Evolutionary conservation across 2,797 vertebrate genomes (phyloP).

Genomic region (Micrastur ruficollis): DNA sequence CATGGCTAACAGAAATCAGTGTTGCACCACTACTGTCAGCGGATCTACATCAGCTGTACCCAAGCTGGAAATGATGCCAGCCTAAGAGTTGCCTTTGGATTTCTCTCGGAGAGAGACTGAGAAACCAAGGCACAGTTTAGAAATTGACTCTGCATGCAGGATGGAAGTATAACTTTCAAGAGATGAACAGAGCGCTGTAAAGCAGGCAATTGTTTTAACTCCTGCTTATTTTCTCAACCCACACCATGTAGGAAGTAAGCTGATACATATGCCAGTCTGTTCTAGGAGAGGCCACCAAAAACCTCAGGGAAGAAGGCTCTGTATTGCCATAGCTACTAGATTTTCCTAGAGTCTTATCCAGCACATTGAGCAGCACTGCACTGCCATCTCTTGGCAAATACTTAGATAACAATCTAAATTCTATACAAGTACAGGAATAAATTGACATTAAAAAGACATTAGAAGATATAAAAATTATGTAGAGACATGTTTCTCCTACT

Average conservation of each 20-base stretch:
- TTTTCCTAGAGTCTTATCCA: fast-evolving
- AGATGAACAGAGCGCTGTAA: not conserved
- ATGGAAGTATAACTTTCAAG: no score
- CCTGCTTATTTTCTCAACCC: not conserved
- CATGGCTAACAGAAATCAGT: not conserved
- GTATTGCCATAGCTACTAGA: not conserved
- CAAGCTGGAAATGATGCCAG: not conserved
- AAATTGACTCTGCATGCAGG: fast-evolving
- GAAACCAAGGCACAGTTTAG: not conserved
- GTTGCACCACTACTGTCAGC: not conserved
- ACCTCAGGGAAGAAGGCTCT: not conserved
- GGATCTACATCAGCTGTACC: not conserved
- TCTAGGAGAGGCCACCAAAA: not conserved
- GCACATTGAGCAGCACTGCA: not conserved
- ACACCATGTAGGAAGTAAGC: not conserved
- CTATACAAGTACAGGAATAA: not conserved
- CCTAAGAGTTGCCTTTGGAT: not conserved
- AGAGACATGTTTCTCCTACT: not conserved
- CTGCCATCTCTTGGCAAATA: constrained; percentile 68
- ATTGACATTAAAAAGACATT: not conserved
- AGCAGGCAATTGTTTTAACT: not conserved
- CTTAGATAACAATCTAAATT: not conserved
- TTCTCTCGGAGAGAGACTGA: not conserved
- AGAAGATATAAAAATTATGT: not conserved
- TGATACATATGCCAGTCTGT: not conserved